A percentile compares a stretch with the other conserved stretches of the same genome.
Conservation (phyloP, 1,140 invertebrate genomes). For the Fopius arisanus region DNA sequence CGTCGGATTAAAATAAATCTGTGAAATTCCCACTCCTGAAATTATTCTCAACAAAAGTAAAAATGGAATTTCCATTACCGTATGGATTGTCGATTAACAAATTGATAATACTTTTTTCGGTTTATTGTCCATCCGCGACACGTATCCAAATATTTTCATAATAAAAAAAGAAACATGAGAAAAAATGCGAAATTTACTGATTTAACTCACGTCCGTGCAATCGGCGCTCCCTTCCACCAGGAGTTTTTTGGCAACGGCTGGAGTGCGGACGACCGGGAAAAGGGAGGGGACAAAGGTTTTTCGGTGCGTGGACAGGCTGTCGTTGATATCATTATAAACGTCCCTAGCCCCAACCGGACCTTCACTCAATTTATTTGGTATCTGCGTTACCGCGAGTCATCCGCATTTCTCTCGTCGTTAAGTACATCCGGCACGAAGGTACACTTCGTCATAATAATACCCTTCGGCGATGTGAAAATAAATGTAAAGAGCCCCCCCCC, state of each 20-base stretch:
- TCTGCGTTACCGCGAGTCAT: constrained; percentile 14
- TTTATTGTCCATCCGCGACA: background rate
- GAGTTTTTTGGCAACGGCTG: background rate
- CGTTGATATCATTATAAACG: constrained; percentile 53
- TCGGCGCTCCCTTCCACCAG: background rate
- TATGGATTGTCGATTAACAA: too few relatives aligned
- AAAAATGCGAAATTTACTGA: background rate
- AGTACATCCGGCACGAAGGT: constrained; percentile 31
- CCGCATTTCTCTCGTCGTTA: background rate
- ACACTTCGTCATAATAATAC: constrained; percentile 48
- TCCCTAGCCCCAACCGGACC: constrained; percentile 44
- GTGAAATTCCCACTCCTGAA: background rate
- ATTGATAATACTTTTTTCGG: too few relatives aligned
- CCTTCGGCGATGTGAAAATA: constrained; percentile 23
- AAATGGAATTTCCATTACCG: too few relatives aligned
- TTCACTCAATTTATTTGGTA: constrained; percentile 53
- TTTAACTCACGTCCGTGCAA: constrained; percentile 2
- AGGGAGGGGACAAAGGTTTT: background rate
- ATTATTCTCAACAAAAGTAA: too few relatives aligned
- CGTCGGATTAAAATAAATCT: background rate
- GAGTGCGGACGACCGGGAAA: background rate
- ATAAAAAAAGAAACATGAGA: background rate
- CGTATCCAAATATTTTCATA: background rate
- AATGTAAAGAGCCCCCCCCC: too few relatives aligned
- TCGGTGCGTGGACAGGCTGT: constrained; percentile 34